Evolutionary conservation across 2,888 invertebrate genomes (phyloP).

Genomic region (Ophraella communa): DNA sequence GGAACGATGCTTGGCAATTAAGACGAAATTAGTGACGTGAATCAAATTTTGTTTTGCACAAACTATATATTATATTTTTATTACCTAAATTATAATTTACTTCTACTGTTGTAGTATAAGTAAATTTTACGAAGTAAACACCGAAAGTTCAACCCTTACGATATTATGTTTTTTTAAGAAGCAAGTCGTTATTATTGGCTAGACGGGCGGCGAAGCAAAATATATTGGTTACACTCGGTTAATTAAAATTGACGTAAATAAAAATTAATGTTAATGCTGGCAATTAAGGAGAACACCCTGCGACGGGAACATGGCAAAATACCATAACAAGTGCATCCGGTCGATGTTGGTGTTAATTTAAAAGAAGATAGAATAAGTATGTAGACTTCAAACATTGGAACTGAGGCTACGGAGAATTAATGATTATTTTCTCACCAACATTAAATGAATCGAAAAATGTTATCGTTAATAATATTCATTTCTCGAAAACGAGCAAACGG

Average conservation of each 20-base stretch:
- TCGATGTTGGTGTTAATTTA: not conserved
- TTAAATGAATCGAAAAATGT: too few relatives aligned
- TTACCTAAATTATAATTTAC: too few relatives aligned
- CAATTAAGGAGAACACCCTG: slow-evolving; percentile 35
- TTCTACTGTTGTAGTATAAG: too few relatives aligned
- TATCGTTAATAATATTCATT: not conserved
- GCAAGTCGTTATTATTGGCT: not conserved
- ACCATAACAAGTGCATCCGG: slow-evolving; percentile 35
- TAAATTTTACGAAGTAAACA: too few relatives aligned
- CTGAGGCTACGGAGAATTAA: too few relatives aligned
- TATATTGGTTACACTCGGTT: slow-evolving; percentile 27
- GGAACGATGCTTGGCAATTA: too few relatives aligned
- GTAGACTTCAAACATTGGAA: slow-evolving; percentile 25
- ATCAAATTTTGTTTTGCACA: too few relatives aligned
- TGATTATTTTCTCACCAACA: too few relatives aligned
- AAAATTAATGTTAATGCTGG: slow-evolving; percentile 23
- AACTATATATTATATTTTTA: too few relatives aligned
- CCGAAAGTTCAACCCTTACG: not conserved
- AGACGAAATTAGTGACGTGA: too few relatives aligned
- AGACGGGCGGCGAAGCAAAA: not conserved
- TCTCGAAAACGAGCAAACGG: not conserved
- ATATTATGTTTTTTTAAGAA: not conserved
- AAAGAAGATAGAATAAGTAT: slow-evolving; percentile 4
- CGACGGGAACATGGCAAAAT: slow-evolving; percentile 31
- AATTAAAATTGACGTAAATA: slow-evolving; percentile 29